Conservation (phyloP, 1,140 invertebrate species). For the Liolophura sinensis region DNA sequence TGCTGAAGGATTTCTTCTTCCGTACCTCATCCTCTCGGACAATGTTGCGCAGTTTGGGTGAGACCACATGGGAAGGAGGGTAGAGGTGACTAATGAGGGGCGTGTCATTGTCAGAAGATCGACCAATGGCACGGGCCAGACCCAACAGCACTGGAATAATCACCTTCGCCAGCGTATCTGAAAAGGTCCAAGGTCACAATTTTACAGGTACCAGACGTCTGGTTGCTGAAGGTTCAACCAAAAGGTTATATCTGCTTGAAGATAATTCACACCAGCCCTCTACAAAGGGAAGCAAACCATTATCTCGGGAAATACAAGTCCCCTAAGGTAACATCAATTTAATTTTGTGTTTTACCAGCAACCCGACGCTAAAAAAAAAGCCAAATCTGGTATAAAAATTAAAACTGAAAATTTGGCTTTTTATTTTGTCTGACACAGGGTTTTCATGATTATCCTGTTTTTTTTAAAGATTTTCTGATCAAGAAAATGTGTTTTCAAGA, state of each 20-base stretch:
- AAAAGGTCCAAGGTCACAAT: slow-evolving; percentile 15
- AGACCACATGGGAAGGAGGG: slow-evolving; percentile 59
- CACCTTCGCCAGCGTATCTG: slow-evolving; percentile 76
- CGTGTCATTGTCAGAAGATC: slow-evolving; percentile 71
- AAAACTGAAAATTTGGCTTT: no score
- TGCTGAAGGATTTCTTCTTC: slow-evolving; percentile 59
- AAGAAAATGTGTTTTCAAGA: no score
- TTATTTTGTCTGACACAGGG: no score
- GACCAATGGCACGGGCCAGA: slow-evolving; percentile 83
- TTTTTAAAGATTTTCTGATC: no score
- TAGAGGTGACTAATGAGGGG: slow-evolving; percentile 84
- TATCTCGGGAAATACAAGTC: no score
- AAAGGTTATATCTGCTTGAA: background rate
- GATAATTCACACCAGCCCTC: no score
- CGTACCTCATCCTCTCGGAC: slow-evolving; percentile 19
- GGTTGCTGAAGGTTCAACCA: background rate
- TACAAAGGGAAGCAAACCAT: no score
- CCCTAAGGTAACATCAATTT: no score
- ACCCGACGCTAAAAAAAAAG: no score
- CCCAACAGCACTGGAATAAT: slow-evolving; percentile 87
- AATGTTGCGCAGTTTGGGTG: slow-evolving; percentile 61
- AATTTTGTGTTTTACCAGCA: no score
- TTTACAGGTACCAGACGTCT: background rate
- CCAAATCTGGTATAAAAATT: no score
- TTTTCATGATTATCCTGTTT: no score